A percentile compares a stretch with the other conserved stretches of the same genome.
Conservation (phyloP, 2,797 vertebrate genomes). For the Coregonus ussuriensis region DNA sequence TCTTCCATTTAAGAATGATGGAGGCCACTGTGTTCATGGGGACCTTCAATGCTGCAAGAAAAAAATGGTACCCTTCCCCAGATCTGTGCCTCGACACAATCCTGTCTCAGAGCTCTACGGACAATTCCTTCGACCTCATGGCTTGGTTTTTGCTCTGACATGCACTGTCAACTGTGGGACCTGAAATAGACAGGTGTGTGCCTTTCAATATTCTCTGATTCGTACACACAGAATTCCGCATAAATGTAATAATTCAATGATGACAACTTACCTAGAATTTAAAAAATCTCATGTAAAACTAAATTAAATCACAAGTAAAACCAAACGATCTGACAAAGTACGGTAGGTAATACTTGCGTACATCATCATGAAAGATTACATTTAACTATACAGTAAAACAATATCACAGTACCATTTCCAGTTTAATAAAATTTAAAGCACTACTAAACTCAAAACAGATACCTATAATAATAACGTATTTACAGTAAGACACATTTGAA, state of each 20-base stretch:
- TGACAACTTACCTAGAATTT: not conserved
- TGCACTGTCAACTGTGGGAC: no score
- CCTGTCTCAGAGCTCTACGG: no score
- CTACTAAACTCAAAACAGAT: slow-evolving; percentile 53
- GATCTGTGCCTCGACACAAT: no score
- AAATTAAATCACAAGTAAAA: not conserved
- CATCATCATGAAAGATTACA: slow-evolving; percentile 35
- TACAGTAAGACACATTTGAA: slow-evolving; percentile 47
- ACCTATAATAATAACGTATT: slow-evolving; percentile 66
- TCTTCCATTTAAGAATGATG: no score
- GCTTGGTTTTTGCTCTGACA: no score
- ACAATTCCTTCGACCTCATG: no score
- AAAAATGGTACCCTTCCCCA: no score
- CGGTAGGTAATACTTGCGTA: not conserved
- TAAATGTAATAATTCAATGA: not conserved
- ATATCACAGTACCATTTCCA: slow-evolving; percentile 57
- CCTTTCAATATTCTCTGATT: not conserved
- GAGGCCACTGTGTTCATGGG: no score
- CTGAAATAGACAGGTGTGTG: no score
- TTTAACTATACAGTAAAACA: slow-evolving; percentile 58
- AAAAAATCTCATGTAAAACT: not conserved
- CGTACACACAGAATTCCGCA: not conserved
- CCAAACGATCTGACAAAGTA: not conserved
- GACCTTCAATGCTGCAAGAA: no score
- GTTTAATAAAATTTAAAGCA: slow-evolving; percentile 64